Evolutionary conservation across 2,113 vertebrate species (phyloP), one percentile per base, ranked within the genome.

Genomic region (Atrichornis clamosus): DNA sequence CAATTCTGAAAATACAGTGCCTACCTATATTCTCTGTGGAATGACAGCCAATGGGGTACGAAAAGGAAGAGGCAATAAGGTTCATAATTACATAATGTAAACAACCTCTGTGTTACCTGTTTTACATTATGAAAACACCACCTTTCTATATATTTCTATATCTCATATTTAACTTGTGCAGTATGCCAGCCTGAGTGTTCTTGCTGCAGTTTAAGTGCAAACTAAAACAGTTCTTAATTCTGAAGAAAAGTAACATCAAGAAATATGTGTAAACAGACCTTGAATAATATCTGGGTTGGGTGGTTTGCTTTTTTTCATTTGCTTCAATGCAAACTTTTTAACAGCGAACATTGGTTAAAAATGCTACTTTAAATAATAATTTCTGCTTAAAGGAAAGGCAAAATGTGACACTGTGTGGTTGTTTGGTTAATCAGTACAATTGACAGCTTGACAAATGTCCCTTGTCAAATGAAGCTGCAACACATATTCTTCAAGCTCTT

Each of bases 41-140:
- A 52, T 93, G 96, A 92, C 76, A 95, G 76, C 81, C 89, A 96
- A 84, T 91, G 73, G 96, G 93, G 63, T 70, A 91, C 67, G 59
- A 93, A 93, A 75, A 89, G 55, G 49, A 96, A 96, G 80, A 97
- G 49, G 50, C 87, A 97, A 95, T 96, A 95, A 96, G 77, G 93
- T 97, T 59, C 69, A n/a, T 93, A 95, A 97, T 97, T 97, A 93
- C 65, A 64, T 95, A 73, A 89, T 94, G 94, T 93, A 97, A 97
- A 96, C 95, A 94, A 97, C 47, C 32, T 93, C 84, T 92, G 44
- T 47, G 62, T 79, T 97, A 65, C 50, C 77, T 97, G n/a, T 86
- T 95, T 97, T 94, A 78, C 28, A 28, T 88, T 96, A 97, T 93
- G 68, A 95, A 97, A 98, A 92, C 73, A 72, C 37, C 62, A 94